phyloP scores from a whole-genome alignment of 1,140 invertebrate species.

The Zaprionus tsacasi region DNA sequence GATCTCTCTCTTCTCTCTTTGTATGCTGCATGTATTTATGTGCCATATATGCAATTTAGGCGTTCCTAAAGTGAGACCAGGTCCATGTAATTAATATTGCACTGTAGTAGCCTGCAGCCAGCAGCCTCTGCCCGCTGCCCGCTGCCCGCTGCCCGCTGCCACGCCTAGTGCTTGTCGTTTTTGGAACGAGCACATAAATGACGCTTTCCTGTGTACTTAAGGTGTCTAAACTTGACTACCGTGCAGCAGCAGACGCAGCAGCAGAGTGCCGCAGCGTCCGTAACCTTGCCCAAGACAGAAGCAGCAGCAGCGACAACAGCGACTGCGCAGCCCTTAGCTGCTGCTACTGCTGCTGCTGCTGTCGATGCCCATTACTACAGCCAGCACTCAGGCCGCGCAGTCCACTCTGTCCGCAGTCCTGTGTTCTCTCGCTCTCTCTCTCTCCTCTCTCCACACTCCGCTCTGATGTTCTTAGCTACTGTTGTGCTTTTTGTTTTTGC shows the following conservation, averaged over 20 bases:
- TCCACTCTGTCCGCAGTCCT: neutral
- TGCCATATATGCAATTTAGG: constrained; percentile 53
- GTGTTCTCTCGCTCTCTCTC: constrained; percentile 21
- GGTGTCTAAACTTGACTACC: constrained; percentile 81
- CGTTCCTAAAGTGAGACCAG: constrained; percentile 51
- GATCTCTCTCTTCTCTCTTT: neutral
- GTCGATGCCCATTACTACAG: constrained; percentile 78
- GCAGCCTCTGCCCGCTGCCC: neutral
- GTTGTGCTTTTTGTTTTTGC: constrained; percentile 77
- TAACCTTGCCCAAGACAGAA: constrained; percentile 74
- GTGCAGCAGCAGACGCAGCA: constrained; percentile 37
- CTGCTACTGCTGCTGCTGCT: constrained; percentile 64
- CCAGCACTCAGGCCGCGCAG: constrained; percentile 35
- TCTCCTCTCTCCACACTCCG: no score
- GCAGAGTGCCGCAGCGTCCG: constrained; percentile 45
- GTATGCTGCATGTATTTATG: constrained; percentile 15
- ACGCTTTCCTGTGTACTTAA: constrained; percentile 81
- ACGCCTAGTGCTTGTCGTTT: constrained; percentile 74
- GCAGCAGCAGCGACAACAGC: constrained; percentile 14
- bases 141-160: constrained; percentile 26
- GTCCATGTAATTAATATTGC: constrained; percentile 67
- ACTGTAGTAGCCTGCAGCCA: constrained; percentile 24
- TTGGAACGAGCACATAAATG: constrained; percentile 77
- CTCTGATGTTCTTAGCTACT: constrained; percentile 38
- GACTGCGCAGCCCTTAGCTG: constrained; percentile 10